Conservation (phyloP, 1,140 invertebrate species). For the Telenomus remus region DNA sequence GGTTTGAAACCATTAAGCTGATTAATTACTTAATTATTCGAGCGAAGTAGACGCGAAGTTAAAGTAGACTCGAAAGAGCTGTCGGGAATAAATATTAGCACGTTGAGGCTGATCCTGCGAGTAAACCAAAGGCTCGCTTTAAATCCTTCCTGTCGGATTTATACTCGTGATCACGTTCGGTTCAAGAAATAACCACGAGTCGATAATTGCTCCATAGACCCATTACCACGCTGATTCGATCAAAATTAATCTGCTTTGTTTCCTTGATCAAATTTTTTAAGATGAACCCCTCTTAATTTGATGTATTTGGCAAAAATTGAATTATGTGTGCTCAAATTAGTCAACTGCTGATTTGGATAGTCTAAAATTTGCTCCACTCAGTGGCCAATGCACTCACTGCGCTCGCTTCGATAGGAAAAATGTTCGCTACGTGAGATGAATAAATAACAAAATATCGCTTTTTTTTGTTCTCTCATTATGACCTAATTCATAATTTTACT, state of each 20-base stretch:
- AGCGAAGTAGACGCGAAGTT: conserved; percentile 29
- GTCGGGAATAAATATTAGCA: conserved; percentile 41
- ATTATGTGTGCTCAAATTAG: conserved; percentile 7
- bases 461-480: conserved; percentile 23
- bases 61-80: conserved; percentile 37
- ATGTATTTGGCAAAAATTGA: too few relatives aligned
- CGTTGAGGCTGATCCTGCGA: conserved; percentile 15
- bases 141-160: conserved; percentile 21
- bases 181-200: conserved; percentile 29
- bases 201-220: conserved; percentile 21
- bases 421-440: conserved; percentile 37
- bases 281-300: too few relatives aligned
- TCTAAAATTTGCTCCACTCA: conserved; percentile 16
- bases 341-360: conserved; percentile 9
- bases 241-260: conserved; percentile 21
- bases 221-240: conserved; percentile 6
- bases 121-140: conserved; percentile 22
- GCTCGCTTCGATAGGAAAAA: conserved; percentile 36
- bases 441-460: conserved; percentile 32
- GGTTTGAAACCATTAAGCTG: conserved; percentile 50
- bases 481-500: conserved; percentile 43
- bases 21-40: conserved; percentile 57
- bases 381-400: conserved; percentile 1
- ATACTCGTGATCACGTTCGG: conserved; percentile 10
- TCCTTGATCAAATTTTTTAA: conserved; percentile 7